These are phyloP conservation scores for Macrosteles quadrilineatus DNA, from an alignment of 1,140 invertebrate genomes.

Conservation along the genomic window DNA sequence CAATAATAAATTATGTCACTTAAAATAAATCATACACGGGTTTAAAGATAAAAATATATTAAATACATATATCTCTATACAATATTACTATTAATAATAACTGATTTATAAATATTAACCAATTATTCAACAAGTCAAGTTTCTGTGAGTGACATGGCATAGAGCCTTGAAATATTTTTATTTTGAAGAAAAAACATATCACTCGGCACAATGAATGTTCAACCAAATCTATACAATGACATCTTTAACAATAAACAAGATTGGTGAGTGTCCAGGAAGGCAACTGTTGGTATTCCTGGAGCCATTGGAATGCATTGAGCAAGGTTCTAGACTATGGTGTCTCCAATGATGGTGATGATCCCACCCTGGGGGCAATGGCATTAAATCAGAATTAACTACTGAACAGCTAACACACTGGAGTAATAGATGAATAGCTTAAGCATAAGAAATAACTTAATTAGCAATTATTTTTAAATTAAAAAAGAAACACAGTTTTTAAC, in stretches of 20 bases:
- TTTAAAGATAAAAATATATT: constrained; percentile 4
- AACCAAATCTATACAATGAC: not conserved
- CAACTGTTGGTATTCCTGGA: not conserved
- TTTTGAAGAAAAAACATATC: too few relatives aligned
- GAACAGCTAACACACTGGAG: too few relatives aligned
- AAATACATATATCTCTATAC: not conserved
- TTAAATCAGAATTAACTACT: too few relatives aligned
- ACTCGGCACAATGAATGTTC: not conserved
- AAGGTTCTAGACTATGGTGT: constrained; percentile 20
- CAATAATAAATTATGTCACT: constrained; percentile 5
- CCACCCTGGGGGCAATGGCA: too few relatives aligned
- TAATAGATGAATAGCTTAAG: too few relatives aligned
- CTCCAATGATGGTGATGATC: not conserved
- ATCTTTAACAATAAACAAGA: not conserved
- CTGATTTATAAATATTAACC: not conserved
- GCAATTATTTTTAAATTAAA: too few relatives aligned
- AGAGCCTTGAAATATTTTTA: too few relatives aligned
- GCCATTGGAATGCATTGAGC: constrained; percentile 25
- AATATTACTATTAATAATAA: not conserved
- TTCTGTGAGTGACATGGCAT: too few relatives aligned
- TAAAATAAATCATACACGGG: not conserved
- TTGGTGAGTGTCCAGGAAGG: constrained; percentile 17
- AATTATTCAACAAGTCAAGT: not conserved
- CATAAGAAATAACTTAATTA: too few relatives aligned
- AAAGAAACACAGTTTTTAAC: too few relatives aligned